phyloP scores from a whole-genome alignment of 92 coral and sea anemone species.

The Montipora capitata region DNA sequence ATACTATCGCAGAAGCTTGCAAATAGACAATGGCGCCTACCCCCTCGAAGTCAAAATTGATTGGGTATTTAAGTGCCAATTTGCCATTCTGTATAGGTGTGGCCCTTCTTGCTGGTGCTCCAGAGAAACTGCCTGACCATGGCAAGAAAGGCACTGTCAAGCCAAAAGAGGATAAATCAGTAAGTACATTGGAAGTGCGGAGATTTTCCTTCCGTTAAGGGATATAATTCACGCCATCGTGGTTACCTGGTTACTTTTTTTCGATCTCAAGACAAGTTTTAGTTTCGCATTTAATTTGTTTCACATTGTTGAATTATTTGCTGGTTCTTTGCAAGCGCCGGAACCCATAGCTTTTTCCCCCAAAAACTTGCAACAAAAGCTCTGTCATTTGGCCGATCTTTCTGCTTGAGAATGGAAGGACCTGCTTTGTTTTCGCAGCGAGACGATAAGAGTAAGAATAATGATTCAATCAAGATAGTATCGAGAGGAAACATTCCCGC shows the following conservation, averaged over 20 bases:
- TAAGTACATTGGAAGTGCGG: not conserved
- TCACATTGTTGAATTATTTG: no score
- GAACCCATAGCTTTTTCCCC: no score
- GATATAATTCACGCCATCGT: not conserved
- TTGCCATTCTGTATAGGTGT: slow-evolving; percentile 72
- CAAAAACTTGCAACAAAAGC: no score
- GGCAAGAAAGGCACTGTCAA: slow-evolving; percentile 67
- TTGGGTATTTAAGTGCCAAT: no score
- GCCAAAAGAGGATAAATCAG: slow-evolving; percentile 80
- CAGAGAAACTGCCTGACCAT: slow-evolving; percentile 80
- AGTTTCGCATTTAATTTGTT: no score
- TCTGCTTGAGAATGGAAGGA: not conserved
- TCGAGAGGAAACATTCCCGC: slow-evolving; percentile 75
- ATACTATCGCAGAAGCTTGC: no score
- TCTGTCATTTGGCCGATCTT: not conserved
- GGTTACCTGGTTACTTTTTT: not conserved
- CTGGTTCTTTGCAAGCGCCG: no score
- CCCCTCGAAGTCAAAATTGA: no score
- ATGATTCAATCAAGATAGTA: slow-evolving; percentile 83
- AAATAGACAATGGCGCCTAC: no score
- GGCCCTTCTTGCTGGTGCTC: slow-evolving; percentile 93
- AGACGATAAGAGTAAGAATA: slow-evolving; percentile 69
- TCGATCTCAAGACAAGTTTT: no score
- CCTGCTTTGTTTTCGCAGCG: slow-evolving; percentile 17
- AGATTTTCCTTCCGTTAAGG: no score